Evolutionary conservation across 1,140 invertebrate species (phyloP).

Genomic region (Drosophila lacertosa): DNA sequence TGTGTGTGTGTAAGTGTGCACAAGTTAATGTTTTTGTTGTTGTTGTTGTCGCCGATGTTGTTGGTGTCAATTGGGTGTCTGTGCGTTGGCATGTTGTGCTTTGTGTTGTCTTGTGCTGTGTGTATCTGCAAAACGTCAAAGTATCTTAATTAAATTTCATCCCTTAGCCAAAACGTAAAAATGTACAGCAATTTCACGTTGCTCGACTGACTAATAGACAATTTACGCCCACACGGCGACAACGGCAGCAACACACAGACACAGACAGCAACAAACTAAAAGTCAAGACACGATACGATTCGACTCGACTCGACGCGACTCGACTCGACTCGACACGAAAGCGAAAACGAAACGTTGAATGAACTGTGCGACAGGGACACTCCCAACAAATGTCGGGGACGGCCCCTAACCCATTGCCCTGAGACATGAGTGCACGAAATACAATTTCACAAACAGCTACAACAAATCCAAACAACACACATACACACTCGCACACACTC

Average conservation of each 20-base stretch:
- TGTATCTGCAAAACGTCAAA: slow-evolving; percentile 78
- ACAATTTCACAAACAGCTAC: slow-evolving; percentile 53
- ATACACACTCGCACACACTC: slow-evolving; percentile 13
- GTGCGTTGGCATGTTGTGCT: slow-evolving; percentile 39
- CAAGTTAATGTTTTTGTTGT: slow-evolving; percentile 1
- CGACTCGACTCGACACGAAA: slow-evolving; percentile 43
- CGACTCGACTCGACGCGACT: too few relatives aligned
- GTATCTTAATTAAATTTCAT: slow-evolving; percentile 83
- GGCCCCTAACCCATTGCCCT: slow-evolving; percentile 7
- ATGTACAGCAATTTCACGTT: slow-evolving; percentile 79
- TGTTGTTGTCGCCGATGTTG: slow-evolving; percentile 19
- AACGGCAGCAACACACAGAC: slow-evolving; percentile 19
- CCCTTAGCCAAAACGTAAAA: slow-evolving; percentile 79
- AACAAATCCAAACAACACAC: slow-evolving; percentile 45
- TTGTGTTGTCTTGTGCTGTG: slow-evolving; percentile 50
- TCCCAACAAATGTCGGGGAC: slow-evolving; percentile 37
- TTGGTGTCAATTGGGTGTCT: slow-evolving; percentile 46
- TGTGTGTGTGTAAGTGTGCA: slow-evolving; percentile 9
- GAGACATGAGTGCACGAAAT: slow-evolving; percentile 42
- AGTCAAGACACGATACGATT: slow-evolving; percentile 46
- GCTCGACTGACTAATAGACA: slow-evolving; percentile 78
- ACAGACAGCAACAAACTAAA: slow-evolving; percentile 22
- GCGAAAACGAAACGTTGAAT: slow-evolving; percentile 50
- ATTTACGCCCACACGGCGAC: slow-evolving; percentile 68
- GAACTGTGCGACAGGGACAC: slow-evolving; percentile 38